Base-by-base conservation (phyloP, 92 coral and sea anemone genomes). In the Siderastrea radians region DNA sequence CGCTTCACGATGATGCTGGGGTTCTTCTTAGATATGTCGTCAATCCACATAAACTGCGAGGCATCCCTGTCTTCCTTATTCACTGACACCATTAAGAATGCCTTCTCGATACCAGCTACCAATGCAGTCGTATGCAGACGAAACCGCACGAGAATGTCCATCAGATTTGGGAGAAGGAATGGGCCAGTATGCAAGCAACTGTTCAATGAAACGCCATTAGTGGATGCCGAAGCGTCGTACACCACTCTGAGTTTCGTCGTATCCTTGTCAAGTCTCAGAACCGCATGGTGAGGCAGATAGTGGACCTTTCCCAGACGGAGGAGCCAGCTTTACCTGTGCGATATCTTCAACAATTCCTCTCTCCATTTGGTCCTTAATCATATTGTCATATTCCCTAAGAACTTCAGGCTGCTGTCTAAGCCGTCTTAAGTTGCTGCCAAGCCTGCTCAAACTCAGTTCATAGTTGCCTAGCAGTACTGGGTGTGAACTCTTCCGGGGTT, bases 381-480 rank as follows among this genome's bases (percentile, higher is more conserved):
- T 79, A 3, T 77, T 6, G 53, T 86, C 68, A 77, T 91, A 91
- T 69, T 87, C 81, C 45, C 75, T 70, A 1, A 91, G 88, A 9
- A 91, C 38, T 19, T 26, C 38, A 26, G 38, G 38, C 38, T 26
- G 38, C 38, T 26, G 81, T 45, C 64, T 79, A 61, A 91, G 91
- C 12, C 83, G 80, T 26, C 66, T 16, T 13, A 80, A 44, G 12
- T 84, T 70, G 47, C 87, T 82, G 57, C 53, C 79, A 8, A 93
- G 68, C 17, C 93, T 63, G 52, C 48, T 79, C 51, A 65, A 58
- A 8, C 89, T 69, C 43, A 58, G 10, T 7, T 78, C 45, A 76
- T 90, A 90, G 77, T 90, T 90, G 75, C 78, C 92, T n/a, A 86
- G 96, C 6, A 90, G 82, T 53, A 76, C 50, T 11, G 85, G 76